Evolutionary conservation across 2,113 vertebrate species (phyloP).

Genomic region (Heptranchias perlo): DNA sequence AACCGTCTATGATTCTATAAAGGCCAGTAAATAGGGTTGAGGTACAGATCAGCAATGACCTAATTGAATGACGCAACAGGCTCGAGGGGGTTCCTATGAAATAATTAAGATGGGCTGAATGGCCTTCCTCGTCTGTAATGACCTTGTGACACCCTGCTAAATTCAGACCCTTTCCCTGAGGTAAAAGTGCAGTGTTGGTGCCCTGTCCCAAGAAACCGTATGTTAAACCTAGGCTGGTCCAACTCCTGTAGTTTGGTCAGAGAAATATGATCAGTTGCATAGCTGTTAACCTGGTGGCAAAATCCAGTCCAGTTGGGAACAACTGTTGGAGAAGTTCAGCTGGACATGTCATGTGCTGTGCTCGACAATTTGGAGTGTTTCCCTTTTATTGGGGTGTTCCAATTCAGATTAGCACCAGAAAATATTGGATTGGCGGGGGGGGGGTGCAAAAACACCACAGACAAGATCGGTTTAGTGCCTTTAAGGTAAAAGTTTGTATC

Average conservation of each 20-base stretch:
- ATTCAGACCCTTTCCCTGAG: background rate
- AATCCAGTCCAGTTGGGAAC: background rate
- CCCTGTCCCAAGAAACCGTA: background rate
- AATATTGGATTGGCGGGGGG: background rate
- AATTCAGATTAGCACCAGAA: background rate
- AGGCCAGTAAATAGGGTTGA: background rate
- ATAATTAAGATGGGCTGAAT: background rate
- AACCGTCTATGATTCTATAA: no score
- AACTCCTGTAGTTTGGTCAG: background rate
- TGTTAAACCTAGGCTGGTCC: background rate
- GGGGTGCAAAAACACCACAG: background rate
- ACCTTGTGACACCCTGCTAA: background rate
- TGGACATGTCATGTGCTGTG: background rate
- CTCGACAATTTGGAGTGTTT: no score
- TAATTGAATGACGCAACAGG: background rate
- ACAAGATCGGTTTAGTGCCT: background rate
- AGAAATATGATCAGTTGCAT: background rate
- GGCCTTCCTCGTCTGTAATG: background rate
- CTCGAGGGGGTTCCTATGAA: background rate
- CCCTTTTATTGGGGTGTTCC: background rate
- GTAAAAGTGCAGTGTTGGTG: no score
- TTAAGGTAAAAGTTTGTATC: no score
- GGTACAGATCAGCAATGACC: background rate
- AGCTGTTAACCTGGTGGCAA: background rate
- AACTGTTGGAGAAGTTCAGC: background rate